phyloP scores from a whole-genome alignment of 2,797 vertebrate genomes.

The Bradypodion pumilum region DNA sequence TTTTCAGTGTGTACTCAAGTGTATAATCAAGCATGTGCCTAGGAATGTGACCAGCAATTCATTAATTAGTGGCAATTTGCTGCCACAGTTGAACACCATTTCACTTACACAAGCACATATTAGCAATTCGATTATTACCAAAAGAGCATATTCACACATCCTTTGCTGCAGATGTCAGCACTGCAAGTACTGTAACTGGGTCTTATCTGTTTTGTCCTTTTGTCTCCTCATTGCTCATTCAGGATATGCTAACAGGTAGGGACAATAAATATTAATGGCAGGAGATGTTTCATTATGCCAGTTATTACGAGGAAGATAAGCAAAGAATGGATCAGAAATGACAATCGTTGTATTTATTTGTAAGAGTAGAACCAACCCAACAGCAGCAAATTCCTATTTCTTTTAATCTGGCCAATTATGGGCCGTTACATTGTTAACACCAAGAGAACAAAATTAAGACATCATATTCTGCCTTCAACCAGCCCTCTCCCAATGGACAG shows the following conservation, averaged over 20 bases:
- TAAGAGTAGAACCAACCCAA: neutral
- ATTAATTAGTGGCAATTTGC: no score
- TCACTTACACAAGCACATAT: no score
- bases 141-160: no score
- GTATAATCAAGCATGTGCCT: no score
- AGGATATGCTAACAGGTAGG: neutral
- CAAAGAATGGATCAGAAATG: neutral
- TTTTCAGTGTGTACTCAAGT: no score
- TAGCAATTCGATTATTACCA: no score
- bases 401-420: conserved; percentile 1
- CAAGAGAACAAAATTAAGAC: neutral
- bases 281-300: neutral
- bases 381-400: neutral
- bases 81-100: no score
- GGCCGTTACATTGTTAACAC: neutral
- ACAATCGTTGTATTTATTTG: neutral
- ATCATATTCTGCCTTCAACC: neutral
- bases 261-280: neutral
- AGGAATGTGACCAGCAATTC: no score
- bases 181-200: no score
- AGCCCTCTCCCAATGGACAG: neutral
- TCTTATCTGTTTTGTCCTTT: neutral
- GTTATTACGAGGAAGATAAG: neutral
- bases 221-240: neutral
- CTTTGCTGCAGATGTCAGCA: no score